Base-by-base conservation (phyloP, 2,797 vertebrate genomes). In the Pseudotriccus pelzelni region DNA sequence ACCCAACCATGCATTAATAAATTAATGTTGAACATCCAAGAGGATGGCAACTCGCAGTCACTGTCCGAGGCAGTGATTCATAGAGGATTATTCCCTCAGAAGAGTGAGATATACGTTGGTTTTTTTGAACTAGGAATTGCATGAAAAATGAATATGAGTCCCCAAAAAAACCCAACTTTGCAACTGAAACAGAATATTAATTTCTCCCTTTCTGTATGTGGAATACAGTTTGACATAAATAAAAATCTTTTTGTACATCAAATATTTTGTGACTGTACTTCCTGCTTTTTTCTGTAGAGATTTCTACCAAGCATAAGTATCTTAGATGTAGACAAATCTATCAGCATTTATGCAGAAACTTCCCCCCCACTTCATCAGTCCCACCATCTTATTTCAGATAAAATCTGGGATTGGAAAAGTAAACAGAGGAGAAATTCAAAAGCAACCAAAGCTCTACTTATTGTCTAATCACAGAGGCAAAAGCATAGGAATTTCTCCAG, bases 11-110 rank as follows among this genome's bases (percentile, higher is more conserved):
- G 83, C 93, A 95, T 95, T 96, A 95, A 97, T 92, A 96, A 96
- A 97, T 97, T 94, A 96, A 95, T 94, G 90, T 30, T 63, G 70
- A 97, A 93, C 94, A 84, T 95, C 95, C 76, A 88, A 95, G 84
- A 92, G 67, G 69, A 95, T 67, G 79, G 86, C 53, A 95, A 73
- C 93, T 91, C 82, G 46, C 84, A 94, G 81, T 22, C 81, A 89
- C 58, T 90, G 87, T 94, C 94, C 49, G 32, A 90, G 69, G 76
- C 91, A 66, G 14, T 17, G 72, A 96, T 85, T 97, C 93, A 87
- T 52, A 93, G 74, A 87, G 60, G 14, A 93, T 80, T 95, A 67
- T 73, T 90, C 90, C 83, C 55, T 81, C 41, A 87, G 92, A 91
- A 89, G 34, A 52, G 43, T 13, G 66, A 95, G 68, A 34, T 83